Conservation (phyloP, 2,113 vertebrate species). For the Scartelaos histophorus region DNA sequence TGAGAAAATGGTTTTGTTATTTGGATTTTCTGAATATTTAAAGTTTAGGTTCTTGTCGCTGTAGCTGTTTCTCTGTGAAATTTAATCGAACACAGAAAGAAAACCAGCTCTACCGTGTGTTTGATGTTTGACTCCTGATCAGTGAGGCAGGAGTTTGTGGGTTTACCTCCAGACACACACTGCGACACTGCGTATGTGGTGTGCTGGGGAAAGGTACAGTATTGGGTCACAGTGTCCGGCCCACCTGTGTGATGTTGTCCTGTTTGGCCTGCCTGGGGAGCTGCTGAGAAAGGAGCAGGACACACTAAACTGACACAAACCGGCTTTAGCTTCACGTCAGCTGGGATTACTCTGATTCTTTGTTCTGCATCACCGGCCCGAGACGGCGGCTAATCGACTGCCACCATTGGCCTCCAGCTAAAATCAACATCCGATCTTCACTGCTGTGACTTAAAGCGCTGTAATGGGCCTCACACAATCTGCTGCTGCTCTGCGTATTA, state of each 20-base stretch:
- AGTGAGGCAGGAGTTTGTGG: conserved; percentile 11
- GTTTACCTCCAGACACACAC: conserved; percentile 31
- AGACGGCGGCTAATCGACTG: conserved; percentile 42
- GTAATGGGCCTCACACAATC: conserved; percentile 35
- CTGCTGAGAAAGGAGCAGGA: conserved; percentile 65
- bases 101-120: background rate
- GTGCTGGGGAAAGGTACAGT: conserved; percentile 70
- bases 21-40: conserved; percentile 16
- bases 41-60: conserved; percentile 13
- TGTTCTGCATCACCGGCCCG: conserved; percentile 41
- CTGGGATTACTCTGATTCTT: conserved; percentile 34
- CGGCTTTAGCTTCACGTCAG: conserved; percentile 40
- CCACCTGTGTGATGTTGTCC: conserved; percentile 52
- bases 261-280: conserved; percentile 50
- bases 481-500: conserved; percentile 36
- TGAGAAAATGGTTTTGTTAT: background rate
- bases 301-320: conserved; percentile 49
- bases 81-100: conserved; percentile 7
- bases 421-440: conserved; percentile 27
- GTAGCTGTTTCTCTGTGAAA: conserved; percentile 15
- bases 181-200: conserved; percentile 48
- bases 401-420: conserved; percentile 37
- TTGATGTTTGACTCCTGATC: conserved; percentile 27
- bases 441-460: conserved; percentile 18
- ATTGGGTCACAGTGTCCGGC: conserved; percentile 63